Evolutionary conservation across 2,113 vertebrate species (phyloP).

Genomic region (Xiphorhynchus elegans): DNA sequence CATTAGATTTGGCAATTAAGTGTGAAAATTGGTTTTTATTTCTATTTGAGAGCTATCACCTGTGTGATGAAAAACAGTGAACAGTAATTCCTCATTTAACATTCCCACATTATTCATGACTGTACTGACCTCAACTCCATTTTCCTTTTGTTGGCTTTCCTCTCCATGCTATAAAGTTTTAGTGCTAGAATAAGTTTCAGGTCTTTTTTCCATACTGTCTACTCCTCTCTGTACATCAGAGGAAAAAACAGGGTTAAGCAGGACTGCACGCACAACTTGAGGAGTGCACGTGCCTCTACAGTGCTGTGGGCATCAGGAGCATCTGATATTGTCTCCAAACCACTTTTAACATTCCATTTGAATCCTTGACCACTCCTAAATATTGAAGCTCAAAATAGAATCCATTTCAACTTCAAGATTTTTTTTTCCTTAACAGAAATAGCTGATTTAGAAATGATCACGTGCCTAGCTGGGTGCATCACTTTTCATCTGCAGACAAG

Average conservation of each 20-base stretch:
- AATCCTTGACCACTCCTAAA: not conserved
- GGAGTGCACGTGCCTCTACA: not conserved
- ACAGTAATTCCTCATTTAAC: not conserved
- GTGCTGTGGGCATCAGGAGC: not conserved
- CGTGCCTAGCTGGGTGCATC: not conserved
- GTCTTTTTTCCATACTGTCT: not conserved
- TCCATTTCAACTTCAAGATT: not conserved
- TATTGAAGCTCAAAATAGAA: not conserved
- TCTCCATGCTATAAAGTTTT: not conserved
- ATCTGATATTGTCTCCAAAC: not conserved
- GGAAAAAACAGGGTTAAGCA: not conserved
- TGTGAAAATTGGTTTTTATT: not conserved
- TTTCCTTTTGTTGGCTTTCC: not conserved
- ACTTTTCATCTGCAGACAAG: not conserved
- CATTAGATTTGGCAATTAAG: not conserved
- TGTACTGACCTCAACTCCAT: not conserved
- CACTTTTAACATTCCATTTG: not conserved
- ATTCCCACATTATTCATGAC: accelerated
- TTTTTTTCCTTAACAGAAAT: not conserved
- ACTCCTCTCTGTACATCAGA: not conserved
- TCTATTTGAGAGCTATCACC: not conserved
- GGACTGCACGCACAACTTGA: not conserved
- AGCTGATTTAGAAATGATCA: not conserved
- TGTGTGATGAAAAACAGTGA: not conserved
- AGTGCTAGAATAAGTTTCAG: not conserved